phyloP scores from a whole-genome alignment of 2,113 vertebrate genomes.

The Prionailurus bengalensis region DNA sequence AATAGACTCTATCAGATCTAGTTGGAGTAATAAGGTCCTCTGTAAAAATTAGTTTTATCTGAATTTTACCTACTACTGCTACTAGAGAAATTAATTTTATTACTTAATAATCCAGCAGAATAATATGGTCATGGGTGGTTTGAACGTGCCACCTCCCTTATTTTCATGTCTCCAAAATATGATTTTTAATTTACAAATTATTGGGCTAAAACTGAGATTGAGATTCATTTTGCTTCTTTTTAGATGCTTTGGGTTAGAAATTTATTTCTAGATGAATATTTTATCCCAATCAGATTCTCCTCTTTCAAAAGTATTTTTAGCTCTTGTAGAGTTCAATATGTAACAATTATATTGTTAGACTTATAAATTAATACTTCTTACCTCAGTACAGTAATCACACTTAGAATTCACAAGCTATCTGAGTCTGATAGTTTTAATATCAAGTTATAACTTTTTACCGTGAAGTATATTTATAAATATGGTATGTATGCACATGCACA shows the following conservation, averaged over 20 bases:
- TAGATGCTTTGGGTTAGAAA: not conserved
- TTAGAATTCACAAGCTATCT: not conserved
- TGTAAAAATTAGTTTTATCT: not conserved
- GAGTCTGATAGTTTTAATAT: constrained; percentile 29
- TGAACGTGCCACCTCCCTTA: not conserved
- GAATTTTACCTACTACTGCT: not conserved
- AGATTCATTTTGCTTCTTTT: not conserved
- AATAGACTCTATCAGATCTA: not conserved
- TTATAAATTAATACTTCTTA: constrained; percentile 27
- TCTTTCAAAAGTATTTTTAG: not conserved
- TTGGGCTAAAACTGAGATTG: not conserved
- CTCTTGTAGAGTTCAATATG: not conserved
- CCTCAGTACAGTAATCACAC: not conserved
- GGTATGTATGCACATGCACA: not conserved
- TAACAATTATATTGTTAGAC: not conserved
- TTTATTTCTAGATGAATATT: constrained; percentile 36
- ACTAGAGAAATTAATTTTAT: constrained; percentile 13
- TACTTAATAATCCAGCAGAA: not conserved
- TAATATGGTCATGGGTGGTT: not conserved
- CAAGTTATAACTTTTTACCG: not conserved
- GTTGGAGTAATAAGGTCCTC: not conserved
- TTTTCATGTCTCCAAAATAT: not conserved
- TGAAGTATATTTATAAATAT: not conserved
- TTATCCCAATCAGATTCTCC: not conserved
- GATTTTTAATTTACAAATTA: not conserved